A percentile compares a stretch with the other conserved stretches of the same genome.
phyloP scores from a whole-genome alignment of 2,797 vertebrate species.

The Amblyopsis hoosieri region DNA sequence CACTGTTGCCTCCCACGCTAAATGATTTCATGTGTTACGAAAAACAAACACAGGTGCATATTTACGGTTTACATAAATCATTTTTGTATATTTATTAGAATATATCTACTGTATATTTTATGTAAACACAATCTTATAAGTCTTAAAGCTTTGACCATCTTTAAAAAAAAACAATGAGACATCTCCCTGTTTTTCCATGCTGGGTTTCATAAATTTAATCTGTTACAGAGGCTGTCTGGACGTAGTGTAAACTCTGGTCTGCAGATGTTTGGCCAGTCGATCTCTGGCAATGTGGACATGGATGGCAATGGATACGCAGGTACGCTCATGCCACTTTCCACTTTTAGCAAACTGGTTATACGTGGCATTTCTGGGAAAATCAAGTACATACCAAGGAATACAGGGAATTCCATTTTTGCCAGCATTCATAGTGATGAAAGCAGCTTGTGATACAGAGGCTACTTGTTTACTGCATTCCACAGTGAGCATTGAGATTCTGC shows the following conservation, averaged over 20 bases:
- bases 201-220: constrained; percentile 32
- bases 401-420: constrained; percentile 9
- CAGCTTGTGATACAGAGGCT: constrained; percentile 61
- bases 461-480: constrained; percentile 81
- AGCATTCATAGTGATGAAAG: constrained; percentile 13
- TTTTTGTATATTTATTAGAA: too few species aligned
- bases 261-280: constrained; percentile 97
- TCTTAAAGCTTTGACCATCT: too few species aligned
- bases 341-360: too few species aligned
- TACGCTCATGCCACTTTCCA: constrained; percentile 56
- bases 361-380: background rate
- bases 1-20: background rate
- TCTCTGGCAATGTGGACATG: constrained; percentile 96
- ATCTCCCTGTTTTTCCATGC: constrained; percentile 15
- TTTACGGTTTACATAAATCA: too few species aligned
- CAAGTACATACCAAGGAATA: too few species aligned
- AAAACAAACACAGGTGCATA: too few species aligned
- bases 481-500: constrained; percentile 48
- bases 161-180: background rate
- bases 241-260: constrained; percentile 82
- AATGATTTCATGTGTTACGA: background rate
- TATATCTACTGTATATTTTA: background rate
- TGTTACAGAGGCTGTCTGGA: constrained; percentile 88
- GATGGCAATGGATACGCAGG: constrained; percentile 95
- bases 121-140: too few species aligned